A percentile compares a stretch with the other conserved stretches of the same genome.
Evolutionary conservation across 2,888 invertebrate species (phyloP).

Genomic region (Ectemnius lituratus): DNA sequence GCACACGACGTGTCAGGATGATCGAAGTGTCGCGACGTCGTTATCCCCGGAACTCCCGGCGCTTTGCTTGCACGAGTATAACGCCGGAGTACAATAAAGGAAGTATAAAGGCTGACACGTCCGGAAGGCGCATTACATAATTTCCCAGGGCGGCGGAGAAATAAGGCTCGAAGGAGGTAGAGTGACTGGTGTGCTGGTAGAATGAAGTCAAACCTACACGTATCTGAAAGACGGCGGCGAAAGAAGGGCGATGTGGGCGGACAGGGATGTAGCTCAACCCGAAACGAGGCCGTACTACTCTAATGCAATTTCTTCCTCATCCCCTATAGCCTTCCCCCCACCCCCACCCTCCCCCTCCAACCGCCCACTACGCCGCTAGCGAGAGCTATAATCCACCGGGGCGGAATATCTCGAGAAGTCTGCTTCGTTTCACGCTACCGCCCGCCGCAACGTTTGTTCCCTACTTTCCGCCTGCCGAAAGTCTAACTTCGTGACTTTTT

Average conservation of each 20-base stretch:
- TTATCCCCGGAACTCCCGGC: not conserved
- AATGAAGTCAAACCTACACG: constrained; percentile 28
- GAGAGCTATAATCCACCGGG: constrained; percentile 33
- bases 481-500: not conserved
- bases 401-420: constrained; percentile 40
- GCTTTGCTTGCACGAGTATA: not conserved
- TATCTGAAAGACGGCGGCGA: not conserved
- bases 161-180: constrained; percentile 2
- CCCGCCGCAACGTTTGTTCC: constrained; percentile 15
- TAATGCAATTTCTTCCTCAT: constrained; percentile 51
- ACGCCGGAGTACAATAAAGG: no score
- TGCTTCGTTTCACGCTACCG: constrained; percentile 23
- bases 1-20: constrained; percentile 17
- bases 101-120: constrained; percentile 11
- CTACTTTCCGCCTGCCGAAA: not conserved
- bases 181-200: not conserved
- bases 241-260: constrained; percentile 12
- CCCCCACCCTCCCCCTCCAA: constrained; percentile 24
- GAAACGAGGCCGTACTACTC: constrained; percentile 37
- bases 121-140: constrained; percentile 19
- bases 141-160: constrained; percentile 18
- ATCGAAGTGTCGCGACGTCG: constrained; percentile 16
- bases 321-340: no score
- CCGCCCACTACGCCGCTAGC: not conserved
- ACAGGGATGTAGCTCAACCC: constrained; percentile 15